Evolutionary conservation across 2,113 vertebrate genomes (phyloP).

Genomic region (Nothoprocta perdicaria): DNA sequence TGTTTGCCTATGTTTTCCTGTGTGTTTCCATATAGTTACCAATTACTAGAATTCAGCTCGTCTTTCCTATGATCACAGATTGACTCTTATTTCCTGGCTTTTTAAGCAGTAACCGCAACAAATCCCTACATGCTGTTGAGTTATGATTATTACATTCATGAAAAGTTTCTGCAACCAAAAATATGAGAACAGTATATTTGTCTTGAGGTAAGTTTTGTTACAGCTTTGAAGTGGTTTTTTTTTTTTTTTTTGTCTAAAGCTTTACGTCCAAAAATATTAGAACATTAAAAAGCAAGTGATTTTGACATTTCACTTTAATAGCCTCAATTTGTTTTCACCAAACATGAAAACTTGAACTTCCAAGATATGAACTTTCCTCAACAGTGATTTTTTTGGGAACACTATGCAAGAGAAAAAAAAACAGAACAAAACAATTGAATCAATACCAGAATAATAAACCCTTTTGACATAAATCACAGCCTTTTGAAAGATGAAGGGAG

Average conservation of each 20-base stretch:
- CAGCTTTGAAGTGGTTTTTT: constrained; percentile 5
- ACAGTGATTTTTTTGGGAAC: not conserved
- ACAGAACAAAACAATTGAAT: not conserved
- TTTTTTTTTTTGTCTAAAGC: not conserved
- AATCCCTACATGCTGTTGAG: not conserved
- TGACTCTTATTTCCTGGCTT: not conserved
- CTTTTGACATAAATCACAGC: not conserved
- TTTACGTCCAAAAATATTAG: not conserved
- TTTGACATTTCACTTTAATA: constrained; percentile 43
- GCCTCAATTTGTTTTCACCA: constrained; percentile 15
- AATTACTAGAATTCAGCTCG: not conserved
- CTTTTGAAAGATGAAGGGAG: not conserved
- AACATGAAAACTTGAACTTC: not conserved
- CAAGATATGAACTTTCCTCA: constrained; percentile 10
- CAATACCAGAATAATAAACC: not conserved
- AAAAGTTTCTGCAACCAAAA: not conserved
- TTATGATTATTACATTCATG: not conserved
- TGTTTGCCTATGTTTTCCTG: not conserved
- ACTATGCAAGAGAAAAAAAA: not conserved
- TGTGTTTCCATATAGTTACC: not conserved
- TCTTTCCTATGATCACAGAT: not conserved
- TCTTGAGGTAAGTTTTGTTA: not conserved
- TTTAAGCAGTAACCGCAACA: not conserved
- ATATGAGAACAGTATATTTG: not conserved
- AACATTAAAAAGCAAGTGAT: not conserved